These are phyloP conservation scores for Hozukius guyotensis DNA, from an alignment of 2,797 vertebrate genomes.

Conservation along the genomic window DNA sequence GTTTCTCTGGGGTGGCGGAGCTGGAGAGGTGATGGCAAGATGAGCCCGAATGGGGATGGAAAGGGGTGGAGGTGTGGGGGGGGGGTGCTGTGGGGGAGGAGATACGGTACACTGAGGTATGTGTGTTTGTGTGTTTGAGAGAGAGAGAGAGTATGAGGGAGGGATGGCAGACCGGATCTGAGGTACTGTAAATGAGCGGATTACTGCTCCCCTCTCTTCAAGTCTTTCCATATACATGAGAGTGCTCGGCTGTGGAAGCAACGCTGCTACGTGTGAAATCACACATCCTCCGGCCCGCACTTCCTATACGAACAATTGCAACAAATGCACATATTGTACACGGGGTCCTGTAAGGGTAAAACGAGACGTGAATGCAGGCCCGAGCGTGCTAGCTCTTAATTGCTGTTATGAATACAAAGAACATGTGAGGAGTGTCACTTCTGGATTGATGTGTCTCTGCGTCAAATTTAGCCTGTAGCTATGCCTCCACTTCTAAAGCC, in stretches of 20 bases:
- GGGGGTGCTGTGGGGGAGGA: neutral
- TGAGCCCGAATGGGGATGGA: conserved; percentile 64
- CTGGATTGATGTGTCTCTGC: conserved; percentile 69
- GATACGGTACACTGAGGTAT: conserved; percentile 47
- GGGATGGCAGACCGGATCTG: conserved; percentile 55
- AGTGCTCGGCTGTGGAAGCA: conserved; percentile 62
- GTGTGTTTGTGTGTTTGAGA: conserved; percentile 42
- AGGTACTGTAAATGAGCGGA: conserved; percentile 72
- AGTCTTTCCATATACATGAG: conserved; percentile 76
- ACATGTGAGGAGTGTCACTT: conserved; percentile 56
- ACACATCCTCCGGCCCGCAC: conserved; percentile 36
- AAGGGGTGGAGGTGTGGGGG: neutral
- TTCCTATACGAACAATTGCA: conserved; percentile 26
- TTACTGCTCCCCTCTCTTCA: conserved; percentile 59
- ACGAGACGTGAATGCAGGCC: neutral
- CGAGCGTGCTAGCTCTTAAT: conserved; percentile 37
- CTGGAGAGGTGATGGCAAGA: conserved; percentile 71
- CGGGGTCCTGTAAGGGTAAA: neutral
- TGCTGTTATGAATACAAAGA: conserved; percentile 57
- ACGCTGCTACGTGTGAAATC: conserved; percentile 57
- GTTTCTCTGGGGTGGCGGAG: conserved; percentile 72
- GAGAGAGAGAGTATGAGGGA: conserved; percentile 16
- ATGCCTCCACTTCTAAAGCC: conserved; percentile 70
- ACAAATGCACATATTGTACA: conserved; percentile 15
- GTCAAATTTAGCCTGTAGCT: conserved; percentile 68